Base-by-base conservation (phyloP, 1,140 invertebrate genomes). In the Acromyrmex heyeri region DNA sequence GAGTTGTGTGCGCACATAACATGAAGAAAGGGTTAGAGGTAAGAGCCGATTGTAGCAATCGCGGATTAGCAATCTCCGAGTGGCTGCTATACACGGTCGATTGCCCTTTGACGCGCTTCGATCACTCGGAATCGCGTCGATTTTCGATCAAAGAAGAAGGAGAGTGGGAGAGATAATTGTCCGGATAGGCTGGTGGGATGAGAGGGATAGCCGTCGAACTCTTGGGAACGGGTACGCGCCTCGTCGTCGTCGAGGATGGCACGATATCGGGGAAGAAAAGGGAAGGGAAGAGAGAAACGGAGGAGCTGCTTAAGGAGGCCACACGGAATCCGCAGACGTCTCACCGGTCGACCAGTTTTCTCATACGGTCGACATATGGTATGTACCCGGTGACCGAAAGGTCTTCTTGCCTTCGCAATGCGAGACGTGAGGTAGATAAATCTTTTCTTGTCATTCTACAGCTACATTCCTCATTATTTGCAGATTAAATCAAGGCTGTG, bases 281-380 rank as follows among this genome's bases (percentile, higher is more conserved):
- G 78, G 82, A 89, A 59, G 70, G 16, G 48, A 34, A 12, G 38
- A 16, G 64, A 87, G 88, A 53, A 91, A 83, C 72, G 82, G 87
- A 92, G 48, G 48, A 90, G 77, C 89, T 88, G 91, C 91, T 89
- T 89, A 90, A 92, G 90, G 90, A 91, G 90, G 91, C 90, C 89
- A 88, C 89, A 88, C 91, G 87, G 90, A 91, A 92, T 92, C 88
- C 87, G 88, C 91, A 91, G 88, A 90, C 90, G 85, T 87, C 85
- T 91, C 88, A 88, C 86, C 90, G 79, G 90, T 89, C 91, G 87
- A 92, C 91, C 91, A 91, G 91, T 92, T 92, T 92, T 92, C 91
- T 92, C 92, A 92, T 92, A 92, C 92, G 90, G 89, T 91, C 90
- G 89, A 91, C 92, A 92, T 92, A 92, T 92, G 92, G 92, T 87